Percentiles rank a stretch among this genome's conserved stretches.
Conservation (phyloP, 2,113 vertebrate genomes). For the Gnathonemus echidnorhynchus region DNA sequence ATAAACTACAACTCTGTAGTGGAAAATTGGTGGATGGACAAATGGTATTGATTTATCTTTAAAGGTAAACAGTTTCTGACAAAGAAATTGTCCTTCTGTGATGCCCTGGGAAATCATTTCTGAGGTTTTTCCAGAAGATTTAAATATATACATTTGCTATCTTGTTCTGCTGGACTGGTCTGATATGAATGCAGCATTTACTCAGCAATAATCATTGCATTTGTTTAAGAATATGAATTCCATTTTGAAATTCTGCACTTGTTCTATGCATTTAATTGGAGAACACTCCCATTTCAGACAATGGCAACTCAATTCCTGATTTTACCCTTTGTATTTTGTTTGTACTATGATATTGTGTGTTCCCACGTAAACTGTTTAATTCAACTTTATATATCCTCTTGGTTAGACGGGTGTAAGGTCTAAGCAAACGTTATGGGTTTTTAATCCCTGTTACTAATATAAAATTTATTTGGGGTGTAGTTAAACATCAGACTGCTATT, state of each 20-base stretch:
- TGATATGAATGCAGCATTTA: background rate
- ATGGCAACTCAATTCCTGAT: background rate
- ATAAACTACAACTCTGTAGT: background rate
- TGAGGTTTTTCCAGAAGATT: background rate
- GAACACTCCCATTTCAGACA: background rate
- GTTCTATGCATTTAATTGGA: background rate
- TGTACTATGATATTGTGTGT: background rate
- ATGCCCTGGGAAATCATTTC: background rate
- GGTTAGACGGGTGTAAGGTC: background rate
- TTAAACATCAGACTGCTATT: conserved; percentile 43
- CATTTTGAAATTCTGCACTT: background rate
- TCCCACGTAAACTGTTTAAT: background rate
- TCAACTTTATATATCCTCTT: background rate
- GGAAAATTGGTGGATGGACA: background rate
- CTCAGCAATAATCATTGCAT: background rate
- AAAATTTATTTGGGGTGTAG: conserved; percentile 37
- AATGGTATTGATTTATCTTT: background rate
- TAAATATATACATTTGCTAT: background rate
- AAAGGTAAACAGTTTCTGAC: background rate
- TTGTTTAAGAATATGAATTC: background rate
- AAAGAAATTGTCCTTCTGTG: background rate
- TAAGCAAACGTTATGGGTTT: background rate
- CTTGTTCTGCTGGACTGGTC: background rate
- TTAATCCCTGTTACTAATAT: conserved; percentile 14
- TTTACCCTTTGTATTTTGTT: background rate